Evolutionary conservation across 2,797 vertebrate species (phyloP), one percentile per base, ranked within the genome.

Genomic region (Sebastes diploproa): DNA sequence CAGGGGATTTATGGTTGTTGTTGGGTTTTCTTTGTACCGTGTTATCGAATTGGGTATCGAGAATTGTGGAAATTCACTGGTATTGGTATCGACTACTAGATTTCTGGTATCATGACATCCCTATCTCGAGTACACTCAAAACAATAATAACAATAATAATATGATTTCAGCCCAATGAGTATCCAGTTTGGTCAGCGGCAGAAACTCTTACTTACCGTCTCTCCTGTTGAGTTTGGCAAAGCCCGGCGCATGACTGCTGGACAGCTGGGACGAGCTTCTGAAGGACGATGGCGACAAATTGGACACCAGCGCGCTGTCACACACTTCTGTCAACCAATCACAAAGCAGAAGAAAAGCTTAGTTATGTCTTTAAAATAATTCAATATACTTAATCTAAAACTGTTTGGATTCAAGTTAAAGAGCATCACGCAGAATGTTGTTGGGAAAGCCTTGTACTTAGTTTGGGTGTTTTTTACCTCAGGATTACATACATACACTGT

Each of bases 191-290:
- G 5, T 56, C 30, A n/a, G 23, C 2, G 18, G 27, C 58, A 61
- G 29, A 54, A 34, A 32, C 2, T 55, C n/a, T 13, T 72, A 5
- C 89, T 90, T 72, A 95, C 95, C 95, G 11, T 96, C 95, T 94
- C 93, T 92, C 63, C 90, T 86, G 92, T 95, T 95, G 82, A 95
- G 94, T 65, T 94, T 96, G 72, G 94, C 94, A 36, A 94, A 95
- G 70, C 94, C 93, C 1, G 95, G 89, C 0, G 90, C 92, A 20
- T 94, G 94, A 67, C 92, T 95, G 87, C 89, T 77, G 72, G 94
- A 95, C 65, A 92, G 86, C 87, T 90, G 93, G 50, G 95, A 94
- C 20, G 95, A 96, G 87, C 94, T 95, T 27, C 91, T 90, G 90
- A 96, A 95, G 81, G 94, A 94, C 29, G 91, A 82, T 0, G 92